Percentiles rank a stretch among this genome's conserved stretches.
These are phyloP conservation scores for Lamproptera curius DNA, from an alignment of 2,888 invertebrate genomes.

Conservation along the genomic window DNA sequence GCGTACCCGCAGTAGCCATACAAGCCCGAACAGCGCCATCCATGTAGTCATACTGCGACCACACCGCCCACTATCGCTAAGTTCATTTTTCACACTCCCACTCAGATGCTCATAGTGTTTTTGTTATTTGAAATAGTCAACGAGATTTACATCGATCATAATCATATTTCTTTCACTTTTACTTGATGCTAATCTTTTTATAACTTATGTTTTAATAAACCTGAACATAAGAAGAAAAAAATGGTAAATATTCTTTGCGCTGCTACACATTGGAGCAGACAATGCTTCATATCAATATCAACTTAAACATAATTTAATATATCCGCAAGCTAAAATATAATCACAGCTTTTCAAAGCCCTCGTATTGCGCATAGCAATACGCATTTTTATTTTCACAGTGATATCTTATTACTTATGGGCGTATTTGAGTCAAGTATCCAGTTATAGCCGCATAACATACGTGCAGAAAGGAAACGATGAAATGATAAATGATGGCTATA, in stretches of 20 bases:
- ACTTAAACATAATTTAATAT: too few species aligned
- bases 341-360: too few species aligned
- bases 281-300: too few species aligned
- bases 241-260: too few species aligned
- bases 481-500: conserved; percentile 64
- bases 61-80: conserved; percentile 53
- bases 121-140: conserved; percentile 5
- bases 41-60: conserved; percentile 76
- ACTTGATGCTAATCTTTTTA: too few species aligned
- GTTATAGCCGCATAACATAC: conserved; percentile 30
- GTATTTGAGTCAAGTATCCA: conserved; percentile 21
- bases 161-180: background rate
- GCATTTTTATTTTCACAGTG: conserved; percentile 14
- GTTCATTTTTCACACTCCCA: conserved; percentile 25
- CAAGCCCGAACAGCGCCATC: conserved; percentile 93
- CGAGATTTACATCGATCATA: background rate
- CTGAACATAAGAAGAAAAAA: too few species aligned
- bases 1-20: conserved; percentile 89
- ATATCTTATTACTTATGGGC: conserved; percentile 15
- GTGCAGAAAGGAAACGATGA: conserved; percentile 43
- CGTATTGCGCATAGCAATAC: too few species aligned
- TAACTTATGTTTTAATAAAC: too few species aligned
- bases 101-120: too few species aligned
- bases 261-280: too few species aligned
- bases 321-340: too few species aligned